phyloP scores from a whole-genome alignment of 2,113 vertebrate species.

The Caloenas nicobarica region DNA sequence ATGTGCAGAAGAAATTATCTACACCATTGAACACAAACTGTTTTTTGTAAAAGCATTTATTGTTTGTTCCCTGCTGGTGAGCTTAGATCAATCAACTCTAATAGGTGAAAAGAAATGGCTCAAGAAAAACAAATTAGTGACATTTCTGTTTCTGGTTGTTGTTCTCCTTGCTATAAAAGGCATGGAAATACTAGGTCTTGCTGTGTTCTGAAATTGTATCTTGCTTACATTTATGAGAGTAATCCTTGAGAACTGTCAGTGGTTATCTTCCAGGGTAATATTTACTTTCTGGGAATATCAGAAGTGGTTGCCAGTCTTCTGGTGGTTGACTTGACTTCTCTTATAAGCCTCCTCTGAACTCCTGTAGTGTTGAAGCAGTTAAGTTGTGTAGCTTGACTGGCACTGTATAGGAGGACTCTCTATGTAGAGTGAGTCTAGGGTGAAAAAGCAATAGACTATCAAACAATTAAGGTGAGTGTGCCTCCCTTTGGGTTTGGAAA shows the following conservation, averaged over 20 bases:
- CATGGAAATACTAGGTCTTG: not conserved
- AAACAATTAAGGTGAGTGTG: not conserved
- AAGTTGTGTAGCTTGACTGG: not conserved
- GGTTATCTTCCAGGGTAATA: not conserved
- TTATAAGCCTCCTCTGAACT: not conserved
- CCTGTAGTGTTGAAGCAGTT: not conserved
- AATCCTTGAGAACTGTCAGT: not conserved
- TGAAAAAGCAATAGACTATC: not conserved
- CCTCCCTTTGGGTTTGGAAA: not conserved
- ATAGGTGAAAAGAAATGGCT: not conserved
- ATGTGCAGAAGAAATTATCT: not conserved
- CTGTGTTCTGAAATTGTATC: not conserved
- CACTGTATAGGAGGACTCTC: not conserved
- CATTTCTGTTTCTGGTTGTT: not conserved
- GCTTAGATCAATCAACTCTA: not conserved
- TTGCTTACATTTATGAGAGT: not conserved
- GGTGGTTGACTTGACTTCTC: not conserved
- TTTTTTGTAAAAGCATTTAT: not conserved
- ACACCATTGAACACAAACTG: not conserved
- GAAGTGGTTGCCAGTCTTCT: not conserved
- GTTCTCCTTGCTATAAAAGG: not conserved
- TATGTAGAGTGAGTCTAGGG: rapidly evolving
- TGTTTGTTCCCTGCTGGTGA: not conserved
- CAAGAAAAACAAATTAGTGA: not conserved
- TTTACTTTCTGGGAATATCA: not conserved